Evolutionary conservation across 1,140 invertebrate species (phyloP).

Genomic region (Leptoteleia sp.): DNA sequence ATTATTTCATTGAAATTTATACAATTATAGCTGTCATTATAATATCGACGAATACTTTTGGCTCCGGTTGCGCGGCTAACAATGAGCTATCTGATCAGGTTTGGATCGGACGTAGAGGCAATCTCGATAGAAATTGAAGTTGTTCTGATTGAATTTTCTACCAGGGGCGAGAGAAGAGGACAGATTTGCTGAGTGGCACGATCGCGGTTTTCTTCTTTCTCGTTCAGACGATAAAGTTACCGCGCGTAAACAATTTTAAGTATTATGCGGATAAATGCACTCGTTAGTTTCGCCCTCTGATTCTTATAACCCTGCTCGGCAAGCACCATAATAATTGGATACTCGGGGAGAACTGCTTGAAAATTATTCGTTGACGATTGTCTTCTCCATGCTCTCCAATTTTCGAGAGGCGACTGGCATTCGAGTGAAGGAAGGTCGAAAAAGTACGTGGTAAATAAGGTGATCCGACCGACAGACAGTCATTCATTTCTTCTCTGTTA

Average conservation of each 20-base stretch:
- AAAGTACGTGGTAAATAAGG: constrained; percentile 30
- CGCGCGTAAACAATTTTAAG: constrained; percentile 42
- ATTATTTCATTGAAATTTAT: no score
- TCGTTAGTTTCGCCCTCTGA: constrained; percentile 39
- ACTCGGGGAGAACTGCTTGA: constrained; percentile 33
- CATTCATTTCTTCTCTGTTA: constrained; percentile 5
- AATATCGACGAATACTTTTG: no score
- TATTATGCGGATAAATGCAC: constrained; percentile 52
- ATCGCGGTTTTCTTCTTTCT: constrained; percentile 33
- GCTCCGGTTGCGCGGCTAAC: not conserved
- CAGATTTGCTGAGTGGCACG: constrained; percentile 21
- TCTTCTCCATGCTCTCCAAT: constrained; percentile 28
- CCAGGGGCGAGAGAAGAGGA: constrained; percentile 12
- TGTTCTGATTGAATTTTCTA: constrained; percentile 15
- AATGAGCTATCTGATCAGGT: not conserved
- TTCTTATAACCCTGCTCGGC: constrained; percentile 41
- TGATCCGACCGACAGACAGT: constrained; percentile 3
- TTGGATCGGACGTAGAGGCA: not conserved
- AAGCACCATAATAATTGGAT: constrained; percentile 48
- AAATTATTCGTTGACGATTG: constrained; percentile 42
- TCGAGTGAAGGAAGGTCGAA: constrained; percentile 25
- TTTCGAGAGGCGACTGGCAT: constrained; percentile 35
- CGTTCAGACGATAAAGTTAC: constrained; percentile 15
- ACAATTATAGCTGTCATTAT: no score
- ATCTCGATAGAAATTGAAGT: constrained; percentile 9